Evolutionary conservation across 2,113 vertebrate species (phyloP).

Genomic region (Sinocyclocheilus anshuiensis): DNA sequence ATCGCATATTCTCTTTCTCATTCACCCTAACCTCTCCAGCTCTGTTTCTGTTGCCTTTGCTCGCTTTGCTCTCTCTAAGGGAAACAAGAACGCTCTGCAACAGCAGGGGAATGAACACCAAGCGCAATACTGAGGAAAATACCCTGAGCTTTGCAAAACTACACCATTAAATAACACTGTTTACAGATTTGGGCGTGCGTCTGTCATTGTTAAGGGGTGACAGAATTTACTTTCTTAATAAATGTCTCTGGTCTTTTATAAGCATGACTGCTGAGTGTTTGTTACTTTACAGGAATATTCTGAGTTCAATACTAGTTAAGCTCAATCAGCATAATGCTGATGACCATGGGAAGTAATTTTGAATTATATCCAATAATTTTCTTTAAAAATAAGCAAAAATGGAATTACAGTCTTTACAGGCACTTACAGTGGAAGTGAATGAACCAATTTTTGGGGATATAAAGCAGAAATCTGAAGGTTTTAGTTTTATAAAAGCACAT

Average conservation of each 20-base stretch:
- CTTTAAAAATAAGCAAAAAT: conserved; percentile 1
- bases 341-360: not conserved
- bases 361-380: not conserved
- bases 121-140: conserved; percentile 27
- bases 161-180: conserved; percentile 3
- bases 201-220: not conserved
- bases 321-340: not conserved
- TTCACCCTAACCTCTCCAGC: not conserved
- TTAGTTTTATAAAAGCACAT: not conserved
- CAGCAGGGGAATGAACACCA: conserved; percentile 5
- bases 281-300: not conserved
- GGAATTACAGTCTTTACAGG: not conserved
- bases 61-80: not conserved
- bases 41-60: not conserved
- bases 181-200: not conserved
- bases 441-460: not conserved
- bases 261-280: not conserved
- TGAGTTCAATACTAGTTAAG: not conserved
- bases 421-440: not conserved
- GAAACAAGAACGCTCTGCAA: not conserved
- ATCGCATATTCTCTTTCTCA: not conserved
- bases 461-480: not conserved
- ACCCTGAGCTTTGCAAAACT: conserved; percentile 24
- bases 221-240: not conserved
- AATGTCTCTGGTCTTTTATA: not conserved